Base-by-base conservation (phyloP, 2,113 vertebrate genomes). In the Lepus americanus region DNA sequence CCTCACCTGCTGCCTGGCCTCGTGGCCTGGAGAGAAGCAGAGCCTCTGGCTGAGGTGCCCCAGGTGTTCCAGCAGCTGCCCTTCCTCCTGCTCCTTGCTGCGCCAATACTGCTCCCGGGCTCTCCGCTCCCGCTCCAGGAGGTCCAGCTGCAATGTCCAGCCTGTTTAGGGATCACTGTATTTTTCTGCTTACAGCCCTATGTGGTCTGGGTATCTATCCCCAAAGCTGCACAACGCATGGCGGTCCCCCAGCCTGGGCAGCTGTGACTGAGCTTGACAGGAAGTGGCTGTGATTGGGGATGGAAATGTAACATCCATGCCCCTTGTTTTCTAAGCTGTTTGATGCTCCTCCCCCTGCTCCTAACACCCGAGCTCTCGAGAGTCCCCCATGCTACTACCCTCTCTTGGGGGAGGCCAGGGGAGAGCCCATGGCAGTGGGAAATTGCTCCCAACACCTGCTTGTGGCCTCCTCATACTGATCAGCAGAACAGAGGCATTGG, bases 111-210 rank as follows among this genome's bases (percentile, higher is more conserved):
- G 88, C 81, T 97, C 98, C 36, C 98, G 98, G 51, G 96, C 94
- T 55, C 87, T 98, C 61, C 98, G 96, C 93, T 99, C 99, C 85
- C 94, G 98, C 93, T 99, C 99, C 93, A 99, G 97, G 9, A 97
- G 93, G 51, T 98, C 98, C 85, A 98, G 86, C 99, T 99, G 94
- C 33, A 97, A 97, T 63, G 69, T 39, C 92, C 85, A 9, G 70
- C 20, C 63, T 44, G 12, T 20, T 92, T 12, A 90, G 64, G 49
- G 27, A 27, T 53, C 22, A 1, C 1, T 6, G 5, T 1, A 17
- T 2, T 44, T 92, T 44, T 69, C 76, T 39, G 9, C 67, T 80
- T 19, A n/a, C 22, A n/a, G 23, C 33, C 55, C 53, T 29, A 10
- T 1, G 1, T 20, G 9, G 25, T n/a, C 51, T 69, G 77, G 3